phyloP scores from a whole-genome alignment of 2,797 vertebrate species.

The Sarcophilus harrisii region DNA sequence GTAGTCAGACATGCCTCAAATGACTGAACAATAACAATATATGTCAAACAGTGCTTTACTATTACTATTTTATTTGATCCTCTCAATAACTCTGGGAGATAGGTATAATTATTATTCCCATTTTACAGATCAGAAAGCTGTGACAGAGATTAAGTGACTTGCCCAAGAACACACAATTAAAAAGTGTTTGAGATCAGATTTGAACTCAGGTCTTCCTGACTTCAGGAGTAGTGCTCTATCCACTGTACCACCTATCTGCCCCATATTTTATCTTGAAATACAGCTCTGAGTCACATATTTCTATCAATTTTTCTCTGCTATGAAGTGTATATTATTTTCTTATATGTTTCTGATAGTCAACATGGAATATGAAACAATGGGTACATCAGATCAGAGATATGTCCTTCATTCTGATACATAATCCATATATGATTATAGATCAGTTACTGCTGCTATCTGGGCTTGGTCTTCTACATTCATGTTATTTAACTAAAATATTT shows the following conservation, averaged over 20 bases:
- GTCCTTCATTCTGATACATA: neutral
- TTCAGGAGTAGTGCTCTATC: neutral
- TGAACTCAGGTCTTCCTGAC: neutral
- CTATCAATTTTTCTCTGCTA: neutral
- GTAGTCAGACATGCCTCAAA: neutral
- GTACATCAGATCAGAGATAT: neutral
- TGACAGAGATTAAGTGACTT: neutral
- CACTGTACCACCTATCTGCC: neutral
- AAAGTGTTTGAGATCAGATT: neutral
- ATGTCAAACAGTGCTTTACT: neutral
- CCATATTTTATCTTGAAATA: neutral
- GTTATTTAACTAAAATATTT: neutral
- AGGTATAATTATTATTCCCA: neutral
- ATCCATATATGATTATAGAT: slow-evolving; percentile 13
- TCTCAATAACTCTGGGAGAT: neutral
- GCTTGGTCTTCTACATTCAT: neutral
- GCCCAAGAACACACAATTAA: neutral
- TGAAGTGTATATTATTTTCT: neutral
- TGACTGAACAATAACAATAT: neutral
- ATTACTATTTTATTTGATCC: neutral
- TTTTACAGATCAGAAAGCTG: neutral
- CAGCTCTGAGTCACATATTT: neutral
- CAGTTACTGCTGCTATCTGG: neutral
- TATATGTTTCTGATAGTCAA: neutral
- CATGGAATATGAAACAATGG: neutral